Percentiles rank a stretch among this genome's conserved stretches.
Conservation (phyloP, 2,797 vertebrate genomes). For the Pseudomugil tenellus region DNA sequence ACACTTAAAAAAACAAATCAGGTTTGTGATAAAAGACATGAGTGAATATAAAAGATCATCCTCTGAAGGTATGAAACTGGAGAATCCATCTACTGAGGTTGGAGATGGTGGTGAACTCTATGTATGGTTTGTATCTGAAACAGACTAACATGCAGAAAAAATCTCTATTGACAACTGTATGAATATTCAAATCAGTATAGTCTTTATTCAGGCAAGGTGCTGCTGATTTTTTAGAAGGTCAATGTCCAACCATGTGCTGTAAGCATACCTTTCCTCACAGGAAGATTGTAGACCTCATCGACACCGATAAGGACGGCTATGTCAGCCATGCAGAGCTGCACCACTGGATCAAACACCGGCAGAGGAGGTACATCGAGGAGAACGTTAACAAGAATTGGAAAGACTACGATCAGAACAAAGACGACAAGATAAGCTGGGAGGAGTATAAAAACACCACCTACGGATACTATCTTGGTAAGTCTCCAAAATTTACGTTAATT, state of each 20-base stretch:
- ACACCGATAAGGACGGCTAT: slow-evolving; percentile 85
- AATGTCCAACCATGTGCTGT: neutral
- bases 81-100: too few relatives aligned
- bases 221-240: too few relatives aligned
- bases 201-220: too few relatives aligned
- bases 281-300: slow-evolving; percentile 90
- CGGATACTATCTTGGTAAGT: slow-evolving; percentile 85
- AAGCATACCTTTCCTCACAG: slow-evolving; percentile 59
- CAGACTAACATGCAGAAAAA: too few relatives aligned
- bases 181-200: too few relatives aligned
- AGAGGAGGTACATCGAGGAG: slow-evolving; percentile 90
- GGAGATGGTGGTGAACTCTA: too few relatives aligned
- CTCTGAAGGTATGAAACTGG: too few relatives aligned
- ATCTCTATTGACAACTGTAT: too few relatives aligned
- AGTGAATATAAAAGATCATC: too few relatives aligned
- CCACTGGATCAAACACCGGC: slow-evolving; percentile 90
- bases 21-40: too few relatives aligned
- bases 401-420: slow-evolving; percentile 88
- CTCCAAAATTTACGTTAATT: neutral
- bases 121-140: too few relatives aligned
- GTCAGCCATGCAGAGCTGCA: slow-evolving; percentile 87
- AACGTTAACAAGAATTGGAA: slow-evolving; percentile 90
- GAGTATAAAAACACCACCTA: slow-evolving; percentile 93
- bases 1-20: too few relatives aligned
- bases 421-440: slow-evolving; percentile 87